A percentile compares a stretch with the other conserved stretches of the same genome.
Evolutionary conservation across 2,113 vertebrate species (phyloP).

Genomic region (Platycercus adscitus): DNA sequence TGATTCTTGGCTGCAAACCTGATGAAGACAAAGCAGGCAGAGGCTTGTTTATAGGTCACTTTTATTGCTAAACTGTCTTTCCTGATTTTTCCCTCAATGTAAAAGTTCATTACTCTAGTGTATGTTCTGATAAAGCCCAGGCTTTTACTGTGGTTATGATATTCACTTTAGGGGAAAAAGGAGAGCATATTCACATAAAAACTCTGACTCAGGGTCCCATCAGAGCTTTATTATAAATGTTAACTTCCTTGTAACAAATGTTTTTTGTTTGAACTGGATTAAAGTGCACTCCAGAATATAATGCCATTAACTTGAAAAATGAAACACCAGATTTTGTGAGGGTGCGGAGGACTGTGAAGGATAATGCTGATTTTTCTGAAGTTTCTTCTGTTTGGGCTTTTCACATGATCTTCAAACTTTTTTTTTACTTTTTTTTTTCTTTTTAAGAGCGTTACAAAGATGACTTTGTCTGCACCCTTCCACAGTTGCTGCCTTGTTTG

Average conservation of each 20-base stretch:
- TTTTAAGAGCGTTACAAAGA: slow-evolving; percentile 5
- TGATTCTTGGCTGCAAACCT: not conserved
- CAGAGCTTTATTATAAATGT: not conserved
- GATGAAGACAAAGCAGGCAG: not conserved
- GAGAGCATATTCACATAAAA: not conserved
- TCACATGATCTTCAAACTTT: not conserved
- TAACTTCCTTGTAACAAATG: not conserved
- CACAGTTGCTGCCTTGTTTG: not conserved
- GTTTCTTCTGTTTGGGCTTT: not conserved
- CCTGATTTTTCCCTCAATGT: not conserved
- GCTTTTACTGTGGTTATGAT: not conserved
- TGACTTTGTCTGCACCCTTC: slow-evolving; percentile 11
- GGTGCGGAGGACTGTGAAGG: not conserved
- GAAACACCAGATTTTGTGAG: not conserved
- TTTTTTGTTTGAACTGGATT: not conserved
- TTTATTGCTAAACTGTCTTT: not conserved
- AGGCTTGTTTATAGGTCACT: not conserved
- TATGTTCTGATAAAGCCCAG: not conserved
- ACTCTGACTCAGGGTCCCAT: not conserved
- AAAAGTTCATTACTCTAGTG: not conserved
- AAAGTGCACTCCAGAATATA: not conserved
- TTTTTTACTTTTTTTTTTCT: not conserved
- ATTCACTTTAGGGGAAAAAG: not conserved
- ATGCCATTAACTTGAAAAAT: not conserved
- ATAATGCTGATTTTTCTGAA: not conserved